phyloP scores from a whole-genome alignment of 2,888 invertebrate species.

The Neoitamus cyanurus region DNA sequence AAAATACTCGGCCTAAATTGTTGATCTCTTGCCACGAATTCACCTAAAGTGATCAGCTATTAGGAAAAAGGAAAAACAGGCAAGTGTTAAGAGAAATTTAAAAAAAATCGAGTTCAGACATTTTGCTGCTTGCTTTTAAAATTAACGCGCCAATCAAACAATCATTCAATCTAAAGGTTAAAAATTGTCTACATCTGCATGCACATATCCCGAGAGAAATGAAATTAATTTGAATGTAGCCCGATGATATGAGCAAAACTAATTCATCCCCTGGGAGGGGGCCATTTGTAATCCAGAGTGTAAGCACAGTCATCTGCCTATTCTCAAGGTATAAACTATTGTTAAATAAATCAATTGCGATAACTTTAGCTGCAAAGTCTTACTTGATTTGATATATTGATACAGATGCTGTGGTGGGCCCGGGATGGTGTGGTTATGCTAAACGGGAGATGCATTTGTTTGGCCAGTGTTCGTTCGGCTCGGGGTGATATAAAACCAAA shows the following conservation, averaged over 20 bases:
- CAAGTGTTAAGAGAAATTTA: too few relatives aligned
- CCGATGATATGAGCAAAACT: neutral
- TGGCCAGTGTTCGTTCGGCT: neutral
- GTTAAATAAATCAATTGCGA: neutral
- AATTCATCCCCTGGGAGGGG: neutral
- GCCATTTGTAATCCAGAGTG: neutral
- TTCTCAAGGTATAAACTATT: neutral
- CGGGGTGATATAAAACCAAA: neutral
- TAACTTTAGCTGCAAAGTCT: neutral
- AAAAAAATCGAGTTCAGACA: too few relatives aligned
- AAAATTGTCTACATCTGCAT: neutral
- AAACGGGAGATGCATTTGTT: neutral
- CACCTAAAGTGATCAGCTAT: too few relatives aligned
- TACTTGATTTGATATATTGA: slow-evolving; percentile 1
- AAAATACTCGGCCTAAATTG: too few relatives aligned
- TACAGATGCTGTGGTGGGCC: neutral
- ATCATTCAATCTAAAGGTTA: neutral
- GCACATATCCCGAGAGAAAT: neutral
- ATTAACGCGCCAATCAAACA: too few relatives aligned
- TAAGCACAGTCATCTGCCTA: neutral
- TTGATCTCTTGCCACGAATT: too few relatives aligned
- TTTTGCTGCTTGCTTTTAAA: too few relatives aligned
- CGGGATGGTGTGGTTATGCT: neutral
- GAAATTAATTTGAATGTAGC: neutral
- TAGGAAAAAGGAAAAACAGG: too few relatives aligned